These are phyloP conservation scores for Intellagama lesueurii DNA, from an alignment of 2,797 vertebrate species.

Conservation along the genomic window DNA sequence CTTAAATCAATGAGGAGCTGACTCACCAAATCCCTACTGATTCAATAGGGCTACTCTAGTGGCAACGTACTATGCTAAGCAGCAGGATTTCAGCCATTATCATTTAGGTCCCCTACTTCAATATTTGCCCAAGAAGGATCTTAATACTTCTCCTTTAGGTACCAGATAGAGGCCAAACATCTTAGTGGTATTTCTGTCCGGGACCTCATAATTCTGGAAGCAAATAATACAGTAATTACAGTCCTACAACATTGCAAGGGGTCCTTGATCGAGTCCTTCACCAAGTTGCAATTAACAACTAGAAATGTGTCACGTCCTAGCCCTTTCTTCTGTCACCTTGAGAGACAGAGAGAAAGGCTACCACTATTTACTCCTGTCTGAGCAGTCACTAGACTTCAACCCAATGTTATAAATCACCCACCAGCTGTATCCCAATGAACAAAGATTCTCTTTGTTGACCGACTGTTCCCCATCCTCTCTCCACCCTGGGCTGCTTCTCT, in stretches of 20 bases:
- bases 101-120: not conserved
- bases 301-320: not conserved
- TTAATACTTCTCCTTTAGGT: not conserved
- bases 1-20: too few species aligned
- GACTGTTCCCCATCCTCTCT: not conserved
- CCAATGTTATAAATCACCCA: slow-evolving; percentile 6
- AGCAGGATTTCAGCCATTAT: not conserved
- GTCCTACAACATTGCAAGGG: not conserved
- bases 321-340: not conserved
- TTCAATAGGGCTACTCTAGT: too few species aligned
- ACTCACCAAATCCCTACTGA: too few species aligned
- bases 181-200: not conserved
- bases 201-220: not conserved
- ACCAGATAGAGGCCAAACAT: not conserved
- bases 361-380: not conserved
- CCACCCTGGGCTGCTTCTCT: not conserved
- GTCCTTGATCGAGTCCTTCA: not conserved
- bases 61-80: too few species aligned
- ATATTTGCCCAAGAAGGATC: not conserved
- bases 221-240: not conserved
- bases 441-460: not conserved
- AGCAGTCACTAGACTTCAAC: not conserved
- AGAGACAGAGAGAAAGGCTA: not conserved
- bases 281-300: not conserved
- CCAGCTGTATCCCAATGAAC: not conserved